A percentile compares a stretch with the other conserved stretches of the same genome.
Evolutionary conservation across 64 coral and sea anemone species (phyloP).

Genomic region (Porites australiensis): DNA sequence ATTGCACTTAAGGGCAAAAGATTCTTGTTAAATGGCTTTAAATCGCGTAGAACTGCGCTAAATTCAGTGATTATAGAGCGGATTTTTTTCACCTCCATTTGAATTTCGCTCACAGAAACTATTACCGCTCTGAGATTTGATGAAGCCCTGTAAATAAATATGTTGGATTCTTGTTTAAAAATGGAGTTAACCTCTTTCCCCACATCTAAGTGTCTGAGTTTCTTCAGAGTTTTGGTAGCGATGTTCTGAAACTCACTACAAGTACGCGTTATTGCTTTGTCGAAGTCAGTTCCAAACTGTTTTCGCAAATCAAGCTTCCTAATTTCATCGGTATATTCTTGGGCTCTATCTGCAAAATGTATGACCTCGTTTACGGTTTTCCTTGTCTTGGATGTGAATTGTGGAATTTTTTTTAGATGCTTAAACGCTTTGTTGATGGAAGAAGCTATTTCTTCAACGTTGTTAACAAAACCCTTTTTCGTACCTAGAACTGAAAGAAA

Average conservation of each 20-base stretch:
- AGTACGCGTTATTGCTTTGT: conserved; percentile 32
- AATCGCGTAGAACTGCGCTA: conserved; percentile 48
- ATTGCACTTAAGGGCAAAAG: conserved; percentile 75
- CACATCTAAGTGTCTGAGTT: conserved; percentile 73
- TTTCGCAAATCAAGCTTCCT: conserved; percentile 69
- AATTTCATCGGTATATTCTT: conserved; percentile 71
- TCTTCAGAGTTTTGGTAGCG: conserved; percentile 64
- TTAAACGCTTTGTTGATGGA: conserved; percentile 63
- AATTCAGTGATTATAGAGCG: conserved; percentile 54
- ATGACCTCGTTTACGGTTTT: conserved; percentile 73
- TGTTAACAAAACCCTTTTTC: conserved; percentile 75
- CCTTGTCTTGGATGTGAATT: conserved; percentile 59
- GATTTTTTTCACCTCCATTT: conserved; percentile 66
- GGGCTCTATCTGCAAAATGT: conserved; percentile 62
- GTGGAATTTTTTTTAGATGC: conserved; percentile 67
- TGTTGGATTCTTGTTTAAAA: conserved; percentile 77
- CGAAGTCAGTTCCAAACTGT: conserved; percentile 78
- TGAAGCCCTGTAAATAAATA: conserved; percentile 69
- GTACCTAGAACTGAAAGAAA: conserved; percentile 82
- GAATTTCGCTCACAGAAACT: conserved; percentile 72
- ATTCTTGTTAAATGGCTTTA: conserved; percentile 86
- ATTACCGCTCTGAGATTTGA: conserved; percentile 65
- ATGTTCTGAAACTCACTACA: conserved; percentile 72
- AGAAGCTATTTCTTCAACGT: conserved; percentile 64
- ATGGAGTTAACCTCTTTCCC: conserved; percentile 71